Evolutionary conservation across 92 coral and sea anemone species (phyloP).

Genomic region (Zoanthus sansibaricus): DNA sequence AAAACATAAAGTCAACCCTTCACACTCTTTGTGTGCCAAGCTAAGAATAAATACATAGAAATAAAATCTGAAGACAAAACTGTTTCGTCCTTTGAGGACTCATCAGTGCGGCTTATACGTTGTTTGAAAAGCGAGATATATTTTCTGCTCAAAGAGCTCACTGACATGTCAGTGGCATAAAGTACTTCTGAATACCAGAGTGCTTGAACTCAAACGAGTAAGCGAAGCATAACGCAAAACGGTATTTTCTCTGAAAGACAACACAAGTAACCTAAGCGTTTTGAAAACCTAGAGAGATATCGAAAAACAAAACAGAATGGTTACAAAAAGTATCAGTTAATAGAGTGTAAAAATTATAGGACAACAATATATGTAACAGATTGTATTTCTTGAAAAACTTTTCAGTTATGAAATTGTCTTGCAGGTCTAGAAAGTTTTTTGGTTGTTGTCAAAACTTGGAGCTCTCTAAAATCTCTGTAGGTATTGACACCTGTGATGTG

Average conservation of each 20-base stretch:
- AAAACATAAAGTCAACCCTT: no score
- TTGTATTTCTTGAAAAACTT: neutral
- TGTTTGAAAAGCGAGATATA: no score
- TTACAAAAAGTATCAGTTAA: neutral
- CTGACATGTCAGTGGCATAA: neutral
- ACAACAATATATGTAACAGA: neutral
- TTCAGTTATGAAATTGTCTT: neutral
- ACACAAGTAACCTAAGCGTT: neutral
- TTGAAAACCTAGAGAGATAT: no score
- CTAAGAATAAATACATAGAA: no score
- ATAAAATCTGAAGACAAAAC: no score
- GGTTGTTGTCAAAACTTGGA: neutral
- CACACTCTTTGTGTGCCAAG: no score
- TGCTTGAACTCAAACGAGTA: neutral
- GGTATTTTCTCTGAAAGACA: neutral
- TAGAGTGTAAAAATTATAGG: neutral
- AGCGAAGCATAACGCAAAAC: neutral
- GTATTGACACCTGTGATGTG: slow-evolving; percentile 59
- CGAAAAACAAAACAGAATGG: neutral
- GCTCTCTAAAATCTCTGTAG: neutral
- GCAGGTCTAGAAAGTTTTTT: neutral
- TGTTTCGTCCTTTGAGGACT: no score
- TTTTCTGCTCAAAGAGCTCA: neutral
- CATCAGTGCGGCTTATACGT: no score
- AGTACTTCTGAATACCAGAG: neutral